These are phyloP conservation scores for Pseudorasbora parva DNA, from an alignment of 2,113 vertebrate species.

Conservation along the genomic window DNA sequence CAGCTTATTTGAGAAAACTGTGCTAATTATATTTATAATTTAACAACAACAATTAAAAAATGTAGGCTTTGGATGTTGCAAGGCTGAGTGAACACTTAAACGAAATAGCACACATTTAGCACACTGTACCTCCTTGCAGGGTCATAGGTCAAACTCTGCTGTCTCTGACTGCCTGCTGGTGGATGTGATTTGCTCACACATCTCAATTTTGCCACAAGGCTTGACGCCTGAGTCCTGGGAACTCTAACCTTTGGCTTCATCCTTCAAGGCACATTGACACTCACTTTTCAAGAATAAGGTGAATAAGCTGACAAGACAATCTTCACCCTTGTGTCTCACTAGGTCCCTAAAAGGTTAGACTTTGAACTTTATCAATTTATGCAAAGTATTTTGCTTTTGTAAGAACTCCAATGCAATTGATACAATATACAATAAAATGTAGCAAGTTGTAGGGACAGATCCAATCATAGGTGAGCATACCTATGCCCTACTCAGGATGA, in stretches of 20 bases:
- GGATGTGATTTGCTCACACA: conserved; percentile 60
- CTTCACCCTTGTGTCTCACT: conserved; percentile 64
- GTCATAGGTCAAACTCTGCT: conserved; percentile 48
- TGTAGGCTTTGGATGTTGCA: neutral
- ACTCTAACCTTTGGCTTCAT: conserved; percentile 62
- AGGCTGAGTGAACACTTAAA: neutral
- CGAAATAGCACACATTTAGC: neutral
- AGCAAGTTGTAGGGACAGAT: conserved; percentile 55
- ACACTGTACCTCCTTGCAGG: neutral
- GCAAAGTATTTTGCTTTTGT: conserved; percentile 44
- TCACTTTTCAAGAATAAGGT: conserved; percentile 65
- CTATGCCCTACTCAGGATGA: no score
- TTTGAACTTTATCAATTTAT: conserved; percentile 64
- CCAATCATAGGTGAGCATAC: no score
- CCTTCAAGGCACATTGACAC: conserved; percentile 63
- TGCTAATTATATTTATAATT: neutral
- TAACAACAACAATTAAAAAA: neutral
- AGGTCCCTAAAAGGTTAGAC: conserved; percentile 52
- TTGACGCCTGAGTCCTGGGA: conserved; percentile 61
- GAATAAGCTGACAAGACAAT: conserved; percentile 63
- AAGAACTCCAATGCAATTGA: conserved; percentile 51
- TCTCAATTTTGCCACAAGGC: conserved; percentile 68
- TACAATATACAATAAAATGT: no score
- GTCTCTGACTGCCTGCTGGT: conserved; percentile 61
- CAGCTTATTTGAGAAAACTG: neutral